phyloP scores from a whole-genome alignment of 2,797 vertebrate species.

The Schizothorax lantsangensis region DNA sequence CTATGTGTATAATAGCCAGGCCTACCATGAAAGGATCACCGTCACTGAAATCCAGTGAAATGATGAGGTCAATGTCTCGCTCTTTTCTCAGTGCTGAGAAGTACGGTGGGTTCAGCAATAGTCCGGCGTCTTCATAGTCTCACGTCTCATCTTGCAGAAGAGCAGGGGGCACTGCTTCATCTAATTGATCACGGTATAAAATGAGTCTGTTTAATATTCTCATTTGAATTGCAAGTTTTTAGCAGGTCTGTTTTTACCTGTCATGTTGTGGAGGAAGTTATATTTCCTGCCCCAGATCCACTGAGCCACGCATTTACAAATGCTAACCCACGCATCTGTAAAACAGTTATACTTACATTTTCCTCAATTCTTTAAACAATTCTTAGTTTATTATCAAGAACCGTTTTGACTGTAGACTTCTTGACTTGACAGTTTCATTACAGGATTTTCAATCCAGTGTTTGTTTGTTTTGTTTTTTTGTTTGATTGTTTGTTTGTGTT shows the following conservation, averaged over 20 bases:
- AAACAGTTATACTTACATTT: background rate
- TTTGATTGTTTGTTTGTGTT: no score
- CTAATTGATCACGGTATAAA: background rate
- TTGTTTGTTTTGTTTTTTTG: no score
- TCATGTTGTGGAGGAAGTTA: conserved; percentile 44
- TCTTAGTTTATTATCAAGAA: background rate
- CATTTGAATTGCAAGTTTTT: no score
- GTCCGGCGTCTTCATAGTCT: conserved; percentile 17
- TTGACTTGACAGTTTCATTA: no score
- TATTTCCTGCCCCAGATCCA: conserved; percentile 47
- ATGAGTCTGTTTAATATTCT: background rate
- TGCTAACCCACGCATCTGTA: background rate
- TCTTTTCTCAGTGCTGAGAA: conserved; percentile 26
- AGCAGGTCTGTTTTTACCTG: background rate
- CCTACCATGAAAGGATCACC: conserved; percentile 1
- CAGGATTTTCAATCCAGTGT: no score
- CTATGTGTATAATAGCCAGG: background rate
- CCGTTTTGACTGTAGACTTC: background rate
- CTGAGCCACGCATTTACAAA: no score
- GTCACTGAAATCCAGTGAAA: conserved; percentile 46
- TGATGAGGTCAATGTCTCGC: conserved; percentile 31
- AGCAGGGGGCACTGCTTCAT: background rate
- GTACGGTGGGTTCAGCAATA: conserved; percentile 16
- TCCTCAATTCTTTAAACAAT: background rate
- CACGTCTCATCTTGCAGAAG: background rate